Evolutionary conservation across 1,140 invertebrate genomes (phyloP), one percentile per base, ranked within the genome.

Genomic region (Drosophila baimaii): DNA sequence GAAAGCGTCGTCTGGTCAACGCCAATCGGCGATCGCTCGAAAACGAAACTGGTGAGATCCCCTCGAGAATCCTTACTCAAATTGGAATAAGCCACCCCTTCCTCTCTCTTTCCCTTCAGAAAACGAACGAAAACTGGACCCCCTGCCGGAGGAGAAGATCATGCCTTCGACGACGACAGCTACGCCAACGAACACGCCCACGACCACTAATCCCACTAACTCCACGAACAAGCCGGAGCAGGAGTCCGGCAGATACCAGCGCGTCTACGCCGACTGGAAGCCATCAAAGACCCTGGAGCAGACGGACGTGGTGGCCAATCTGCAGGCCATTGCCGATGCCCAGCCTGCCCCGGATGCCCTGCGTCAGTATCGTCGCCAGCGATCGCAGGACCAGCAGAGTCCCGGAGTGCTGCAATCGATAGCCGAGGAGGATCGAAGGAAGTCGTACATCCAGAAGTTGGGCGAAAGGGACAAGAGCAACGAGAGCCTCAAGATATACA

Each of bases 241-340:
- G 57, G 61, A 72, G 9, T 35, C 57, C 7, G 59, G 73, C 6
- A 75, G 61, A 33, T 96, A 95, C 83, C 93, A 95, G 43, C 93
- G 95, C 43, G 94, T 95, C 23, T 96, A 95, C 82, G 93, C 94
- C 19, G 96, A 97, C 80, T 96, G 97, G 96, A 95, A 95, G 77
- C 96, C 96, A 17, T 95, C 95, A 13, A 93, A 93, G 69, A 94
- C 95, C 17, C 94, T 96, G 9, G 96, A 97, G 71, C 96, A 95
- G 85, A 95, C 95, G 21, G 97, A 97, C 92, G 95, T 97, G 35
- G 96, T 97, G 75, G 93, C 95, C 54, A 95, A 96, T 25, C 95
- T 98, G 93, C 96, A 98, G 93, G 95, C 96, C 31, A 96, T 98
- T 61, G 97, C 97, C 94, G 90, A 91, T 75, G 88, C 82, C 33